Evolutionary conservation across 2,113 vertebrate genomes (phyloP).

Genomic region (Neolamprologus ventralis): DNA sequence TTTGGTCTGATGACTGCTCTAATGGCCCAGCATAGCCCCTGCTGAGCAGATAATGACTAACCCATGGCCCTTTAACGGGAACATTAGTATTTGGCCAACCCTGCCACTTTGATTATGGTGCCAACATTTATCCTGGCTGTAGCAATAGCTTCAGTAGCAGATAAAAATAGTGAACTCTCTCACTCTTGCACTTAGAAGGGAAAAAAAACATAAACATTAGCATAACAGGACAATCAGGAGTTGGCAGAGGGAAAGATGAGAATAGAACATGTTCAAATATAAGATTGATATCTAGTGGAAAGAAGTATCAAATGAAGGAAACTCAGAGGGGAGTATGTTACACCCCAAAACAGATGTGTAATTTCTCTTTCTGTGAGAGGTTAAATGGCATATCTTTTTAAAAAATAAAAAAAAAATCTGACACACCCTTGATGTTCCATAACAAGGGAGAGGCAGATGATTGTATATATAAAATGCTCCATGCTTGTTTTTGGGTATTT

Average conservation of each 20-base stretch:
- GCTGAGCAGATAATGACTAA: slow-evolving; percentile 30
- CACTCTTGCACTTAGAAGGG: not conserved
- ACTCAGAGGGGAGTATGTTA: slow-evolving; percentile 13
- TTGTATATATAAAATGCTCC: not conserved
- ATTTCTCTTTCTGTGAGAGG: slow-evolving; percentile 12
- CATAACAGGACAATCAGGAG: slow-evolving; percentile 19
- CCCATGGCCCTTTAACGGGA: slow-evolving; percentile 11
- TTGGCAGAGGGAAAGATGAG: not conserved
- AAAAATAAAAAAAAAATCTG: not conserved
- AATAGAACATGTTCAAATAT: slow-evolving; percentile 17
- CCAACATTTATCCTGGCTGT: not conserved
- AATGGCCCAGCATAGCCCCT: not conserved
- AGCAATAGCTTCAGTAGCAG: not conserved
- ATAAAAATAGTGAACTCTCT: slow-evolving; percentile 36
- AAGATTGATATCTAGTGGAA: slow-evolving; percentile 53
- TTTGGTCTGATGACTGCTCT: not conserved
- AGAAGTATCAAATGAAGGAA: slow-evolving; percentile 18
- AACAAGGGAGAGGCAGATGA: slow-evolving; percentile 31
- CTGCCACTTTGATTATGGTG: slow-evolving; percentile 31
- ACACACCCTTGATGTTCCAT: slow-evolving; percentile 35
- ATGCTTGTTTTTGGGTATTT: not conserved
- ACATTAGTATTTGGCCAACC: slow-evolving; percentile 18
- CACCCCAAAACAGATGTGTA: slow-evolving; percentile 55
- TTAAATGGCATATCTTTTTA: not conserved
- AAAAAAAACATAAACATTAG: not conserved